Evolutionary conservation across 2,888 invertebrate species (phyloP).

Genomic region (Philhelius pedissequus): DNA sequence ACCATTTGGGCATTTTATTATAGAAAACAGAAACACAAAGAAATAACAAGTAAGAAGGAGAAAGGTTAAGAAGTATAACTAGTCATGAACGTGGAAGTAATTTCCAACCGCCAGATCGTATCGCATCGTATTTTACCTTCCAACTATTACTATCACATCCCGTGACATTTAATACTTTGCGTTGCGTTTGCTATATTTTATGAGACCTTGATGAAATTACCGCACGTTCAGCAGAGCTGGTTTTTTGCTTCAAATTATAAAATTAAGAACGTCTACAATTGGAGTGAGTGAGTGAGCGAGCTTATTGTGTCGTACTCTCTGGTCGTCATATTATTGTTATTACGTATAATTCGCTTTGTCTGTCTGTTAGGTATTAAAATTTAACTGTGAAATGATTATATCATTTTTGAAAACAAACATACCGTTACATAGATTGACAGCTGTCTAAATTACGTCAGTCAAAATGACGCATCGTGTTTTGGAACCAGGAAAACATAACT

Average conservation of each 20-base stretch:
- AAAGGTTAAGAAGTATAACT: conserved; percentile 25
- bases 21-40: background rate
- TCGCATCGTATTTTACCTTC: no score
- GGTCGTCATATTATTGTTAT: no score
- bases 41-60: background rate
- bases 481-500: conserved; percentile 78
- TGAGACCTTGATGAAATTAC: conserved; percentile 77
- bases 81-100: background rate
- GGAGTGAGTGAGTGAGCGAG: background rate
- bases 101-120: background rate
- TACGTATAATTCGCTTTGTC: background rate
- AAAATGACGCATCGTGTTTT: conserved; percentile 80
- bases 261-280: background rate
- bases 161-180: background rate
- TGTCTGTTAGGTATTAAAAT: no score
- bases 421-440: conserved; percentile 75
- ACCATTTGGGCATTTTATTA: background rate
- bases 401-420: background rate
- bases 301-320: no score
- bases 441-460: conserved; percentile 79
- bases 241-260: conserved; percentile 58
- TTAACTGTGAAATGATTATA: background rate
- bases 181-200: conserved; percentile 55
- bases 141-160: background rate
- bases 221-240: conserved; percentile 72